These are phyloP conservation scores for Hystrix brachyura DNA, from an alignment of 2,113 vertebrate species.

Conservation along the genomic window DNA sequence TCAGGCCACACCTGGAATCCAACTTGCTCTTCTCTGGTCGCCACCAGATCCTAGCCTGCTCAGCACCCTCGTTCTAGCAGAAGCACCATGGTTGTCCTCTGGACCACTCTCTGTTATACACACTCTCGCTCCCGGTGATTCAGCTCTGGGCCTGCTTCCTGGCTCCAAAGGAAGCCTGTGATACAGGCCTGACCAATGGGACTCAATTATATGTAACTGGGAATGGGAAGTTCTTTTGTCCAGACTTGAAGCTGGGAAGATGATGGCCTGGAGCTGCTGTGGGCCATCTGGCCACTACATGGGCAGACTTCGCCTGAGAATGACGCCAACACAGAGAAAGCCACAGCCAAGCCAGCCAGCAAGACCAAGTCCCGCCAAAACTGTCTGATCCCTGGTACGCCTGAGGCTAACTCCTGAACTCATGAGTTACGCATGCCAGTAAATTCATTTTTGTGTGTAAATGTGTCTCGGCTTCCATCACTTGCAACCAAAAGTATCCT, in stretches of 20 bases:
- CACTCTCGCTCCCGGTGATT: background rate
- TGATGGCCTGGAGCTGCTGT: background rate
- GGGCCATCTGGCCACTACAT: conserved; percentile 16
- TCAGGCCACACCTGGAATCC: background rate
- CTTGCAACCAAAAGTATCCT: background rate
- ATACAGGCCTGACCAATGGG: background rate
- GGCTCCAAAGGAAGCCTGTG: background rate
- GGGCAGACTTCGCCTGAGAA: conserved; percentile 4
- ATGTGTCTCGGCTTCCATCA: background rate
- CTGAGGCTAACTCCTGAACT: background rate
- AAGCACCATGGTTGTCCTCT: background rate
- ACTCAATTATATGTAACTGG: background rate
- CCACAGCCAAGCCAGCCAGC: background rate
- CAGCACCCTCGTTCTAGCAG: background rate
- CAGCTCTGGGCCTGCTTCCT: background rate
- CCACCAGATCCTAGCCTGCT: too few species aligned
- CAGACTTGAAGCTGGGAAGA: conserved; percentile 34
- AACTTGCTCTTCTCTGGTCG: background rate
- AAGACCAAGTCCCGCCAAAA: background rate
- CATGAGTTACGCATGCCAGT: background rate
- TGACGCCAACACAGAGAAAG: background rate
- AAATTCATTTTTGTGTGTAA: background rate
- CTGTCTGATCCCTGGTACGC: background rate
- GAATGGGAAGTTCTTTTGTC: conserved; percentile 3
- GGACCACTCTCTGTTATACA: background rate